Percentiles rank a stretch among this genome's conserved stretches.
Conservation (phyloP, 2,888 invertebrate genomes). For the Theretra japonica region DNA sequence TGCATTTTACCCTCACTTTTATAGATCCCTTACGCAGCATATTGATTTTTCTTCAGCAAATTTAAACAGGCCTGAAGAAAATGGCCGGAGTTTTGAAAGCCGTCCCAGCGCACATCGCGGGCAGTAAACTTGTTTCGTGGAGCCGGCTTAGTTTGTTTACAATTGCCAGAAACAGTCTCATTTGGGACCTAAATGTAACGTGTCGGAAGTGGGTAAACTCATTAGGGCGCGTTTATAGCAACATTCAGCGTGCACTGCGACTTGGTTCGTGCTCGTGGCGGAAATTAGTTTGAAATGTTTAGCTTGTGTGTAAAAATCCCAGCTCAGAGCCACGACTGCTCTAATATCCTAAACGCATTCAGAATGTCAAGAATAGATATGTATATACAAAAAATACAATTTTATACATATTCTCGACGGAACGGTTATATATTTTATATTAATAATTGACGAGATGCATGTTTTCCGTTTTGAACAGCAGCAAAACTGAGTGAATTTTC, state of each 20-base stretch:
- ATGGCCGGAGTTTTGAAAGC: not conserved
- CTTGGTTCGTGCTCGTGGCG: not conserved
- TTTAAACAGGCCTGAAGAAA: not conserved
- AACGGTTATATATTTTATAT: too few species aligned
- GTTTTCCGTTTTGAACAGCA: too few species aligned
- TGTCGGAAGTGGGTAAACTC: slow-evolving; percentile 20
- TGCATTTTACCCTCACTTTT: slow-evolving; percentile 21
- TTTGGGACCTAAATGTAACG: slow-evolving; percentile 16
- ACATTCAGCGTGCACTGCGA: not conserved
- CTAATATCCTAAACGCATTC: too few species aligned
- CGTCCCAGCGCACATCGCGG: not conserved
- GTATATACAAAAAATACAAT: too few species aligned
- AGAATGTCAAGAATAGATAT: too few species aligned
- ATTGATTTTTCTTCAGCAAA: slow-evolving; percentile 1
- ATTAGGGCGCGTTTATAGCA: slow-evolving; percentile 20
- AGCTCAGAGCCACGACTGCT: too few species aligned
- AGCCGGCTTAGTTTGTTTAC: slow-evolving; percentile 2
- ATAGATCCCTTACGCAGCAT: slow-evolving; percentile 18
- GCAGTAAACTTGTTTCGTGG: not conserved
- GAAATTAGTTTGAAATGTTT: not conserved
- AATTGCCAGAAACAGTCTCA: slow-evolving; percentile 4
- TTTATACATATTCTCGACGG: too few species aligned
- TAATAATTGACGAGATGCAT: too few species aligned
- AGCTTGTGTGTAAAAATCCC: too few species aligned
- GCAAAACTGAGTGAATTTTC: too few species aligned